These are phyloP conservation scores for Eulemur albifrons DNA, from an alignment of 2,797 vertebrate species.

Conservation along the genomic window DNA sequence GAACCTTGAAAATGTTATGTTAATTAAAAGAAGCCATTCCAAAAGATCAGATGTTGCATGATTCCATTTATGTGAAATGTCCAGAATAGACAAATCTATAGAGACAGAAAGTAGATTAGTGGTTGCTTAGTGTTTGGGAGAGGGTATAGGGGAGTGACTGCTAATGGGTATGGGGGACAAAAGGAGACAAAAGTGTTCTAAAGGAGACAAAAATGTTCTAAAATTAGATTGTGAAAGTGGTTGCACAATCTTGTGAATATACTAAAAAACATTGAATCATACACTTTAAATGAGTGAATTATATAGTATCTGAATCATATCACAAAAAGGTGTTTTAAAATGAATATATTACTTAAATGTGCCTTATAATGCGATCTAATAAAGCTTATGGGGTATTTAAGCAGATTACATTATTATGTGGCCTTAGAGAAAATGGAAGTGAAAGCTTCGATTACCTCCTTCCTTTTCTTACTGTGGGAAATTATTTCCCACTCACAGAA, in stretches of 20 bases:
- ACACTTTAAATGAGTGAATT: background rate
- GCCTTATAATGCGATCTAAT: background rate
- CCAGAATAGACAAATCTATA: background rate
- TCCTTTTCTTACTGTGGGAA: constrained; percentile 14
- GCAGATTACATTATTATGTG: background rate
- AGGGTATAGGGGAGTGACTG: background rate
- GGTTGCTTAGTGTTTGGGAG: background rate
- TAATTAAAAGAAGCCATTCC: constrained; percentile 4
- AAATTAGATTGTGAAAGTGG: constrained; percentile 16
- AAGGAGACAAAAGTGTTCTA: background rate
- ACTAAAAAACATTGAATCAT: background rate
- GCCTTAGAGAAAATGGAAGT: constrained; percentile 23
- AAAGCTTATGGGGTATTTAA: background rate
- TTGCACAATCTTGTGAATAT: background rate
- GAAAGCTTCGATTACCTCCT: constrained; percentile 14
- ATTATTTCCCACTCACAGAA: background rate
- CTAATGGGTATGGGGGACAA: background rate
- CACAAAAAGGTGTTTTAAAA: background rate
- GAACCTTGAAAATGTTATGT: background rate
- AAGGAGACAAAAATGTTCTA: background rate
- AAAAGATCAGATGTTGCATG: background rate
- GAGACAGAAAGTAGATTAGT: background rate
- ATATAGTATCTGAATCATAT: background rate
- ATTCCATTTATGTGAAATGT: constrained; percentile 15
- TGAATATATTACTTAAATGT: background rate